Percentiles rank a stretch among this genome's conserved stretches.
phyloP scores from a whole-genome alignment of 2,888 invertebrate genomes.

The Synergus japonicus region DNA sequence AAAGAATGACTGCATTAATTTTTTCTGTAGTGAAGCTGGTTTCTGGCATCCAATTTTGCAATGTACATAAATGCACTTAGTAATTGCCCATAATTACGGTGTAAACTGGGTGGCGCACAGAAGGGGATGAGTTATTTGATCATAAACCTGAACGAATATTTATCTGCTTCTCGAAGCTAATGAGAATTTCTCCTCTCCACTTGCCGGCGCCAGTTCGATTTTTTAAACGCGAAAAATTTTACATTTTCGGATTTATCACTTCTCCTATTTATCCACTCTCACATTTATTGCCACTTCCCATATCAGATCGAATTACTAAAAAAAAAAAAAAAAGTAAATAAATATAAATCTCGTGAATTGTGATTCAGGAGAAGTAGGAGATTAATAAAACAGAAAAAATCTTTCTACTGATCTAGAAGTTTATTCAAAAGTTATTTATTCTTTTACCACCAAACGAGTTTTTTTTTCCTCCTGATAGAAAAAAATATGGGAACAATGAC shows the following conservation, averaged over 20 bases:
- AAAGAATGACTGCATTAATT: background rate
- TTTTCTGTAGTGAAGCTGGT: background rate
- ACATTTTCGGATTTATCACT: background rate
- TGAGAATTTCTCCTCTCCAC: constrained; percentile 27
- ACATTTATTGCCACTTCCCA: background rate
- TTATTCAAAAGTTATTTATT: constrained; percentile 13
- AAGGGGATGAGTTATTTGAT: constrained; percentile 36
- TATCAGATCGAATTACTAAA: background rate
- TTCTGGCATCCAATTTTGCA: constrained; percentile 26
- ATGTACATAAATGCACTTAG: constrained; percentile 17
- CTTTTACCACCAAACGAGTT: background rate
- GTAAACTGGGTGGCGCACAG: constrained; percentile 35
- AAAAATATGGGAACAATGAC: constrained; percentile 34
- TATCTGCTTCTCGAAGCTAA: constrained; percentile 32
- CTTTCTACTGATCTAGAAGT: background rate
- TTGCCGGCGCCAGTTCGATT: constrained; percentile 22
- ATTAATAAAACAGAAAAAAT: background rate
- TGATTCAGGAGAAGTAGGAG: too few species aligned
- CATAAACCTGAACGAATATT: constrained; percentile 39
- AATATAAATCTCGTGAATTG: background rate
- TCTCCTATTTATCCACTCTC: background rate
- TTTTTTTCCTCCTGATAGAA: background rate
- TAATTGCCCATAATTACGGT: constrained; percentile 40
- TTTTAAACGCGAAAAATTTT: constrained; percentile 14
- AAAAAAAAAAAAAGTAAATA: background rate